Evolutionary conservation across 2,888 invertebrate species (phyloP), one percentile per base, ranked within the genome.

Genomic region (Eupithecia pulchellata): DNA sequence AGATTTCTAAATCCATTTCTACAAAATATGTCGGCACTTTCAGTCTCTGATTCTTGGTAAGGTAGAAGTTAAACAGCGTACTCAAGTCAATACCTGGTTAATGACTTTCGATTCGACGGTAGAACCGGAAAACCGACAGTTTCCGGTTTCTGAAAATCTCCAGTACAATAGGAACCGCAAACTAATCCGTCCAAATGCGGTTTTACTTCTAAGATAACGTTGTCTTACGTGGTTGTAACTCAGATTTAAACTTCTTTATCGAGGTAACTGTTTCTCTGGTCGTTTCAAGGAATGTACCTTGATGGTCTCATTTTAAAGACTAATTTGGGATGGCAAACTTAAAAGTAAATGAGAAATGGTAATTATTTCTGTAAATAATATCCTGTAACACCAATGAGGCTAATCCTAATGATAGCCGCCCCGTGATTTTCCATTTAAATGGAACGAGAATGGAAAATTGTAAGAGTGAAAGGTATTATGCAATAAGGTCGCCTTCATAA

Each of bases 181-280:
- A 61, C 69, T 39, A 69, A 67, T 73, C 73, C 73, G 73, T 73
- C 73, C 73, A 69, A 65, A 67, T 57, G 73, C 73, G 73, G 73
- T 69, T 67, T 69, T 39, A 47, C 39, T 66, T 65, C 64, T 32
- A 25, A 68, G 36, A 52, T 52, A 67, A 60, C 11, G 36, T n/a
- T 57, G 65, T 58, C 36, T 6, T 42, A 58, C 34, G 47, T 69
- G 42, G 68, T 68, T 68, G 57, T 57, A 57, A 55, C 52, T 55
- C 34, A 36, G 57, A 39, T 11, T 65, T 27, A 58, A 34, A 30
- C 25, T 32, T 42, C 63, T 52, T 60, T 65, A 61, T 62, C 27
- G 52, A 25, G 64, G 25, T 52, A 61, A 58, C 20, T 36, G 36
- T 62, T 30, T 57, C 64, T 39, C 60, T 34, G 58, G 42, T 60